Evolutionary conservation across 2,888 invertebrate species (phyloP).

Genomic region (Trachelus tabidus): DNA sequence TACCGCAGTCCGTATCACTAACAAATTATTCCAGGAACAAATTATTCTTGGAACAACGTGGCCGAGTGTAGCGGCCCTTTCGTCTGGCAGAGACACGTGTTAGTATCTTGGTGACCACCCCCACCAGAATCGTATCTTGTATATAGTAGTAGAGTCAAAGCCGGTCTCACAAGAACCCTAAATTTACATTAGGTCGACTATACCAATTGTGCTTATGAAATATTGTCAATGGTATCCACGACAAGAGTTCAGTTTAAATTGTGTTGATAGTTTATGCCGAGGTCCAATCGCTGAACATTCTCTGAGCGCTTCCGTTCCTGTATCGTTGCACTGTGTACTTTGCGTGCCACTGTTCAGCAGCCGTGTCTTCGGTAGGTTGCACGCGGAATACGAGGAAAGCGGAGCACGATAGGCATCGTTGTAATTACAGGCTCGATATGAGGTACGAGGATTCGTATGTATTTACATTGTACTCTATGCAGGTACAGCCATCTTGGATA

Average conservation of each 20-base stretch:
- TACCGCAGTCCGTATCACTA: constrained; percentile 42
- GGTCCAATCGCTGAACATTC: neutral
- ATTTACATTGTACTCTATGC: neutral
- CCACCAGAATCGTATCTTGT: neutral
- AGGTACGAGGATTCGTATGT: neutral
- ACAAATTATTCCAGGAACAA: constrained; percentile 48
- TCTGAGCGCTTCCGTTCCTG: neutral
- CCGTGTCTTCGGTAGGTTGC: neutral
- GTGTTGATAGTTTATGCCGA: neutral
- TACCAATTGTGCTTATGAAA: neutral
- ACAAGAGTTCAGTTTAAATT: neutral
- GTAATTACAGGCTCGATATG: neutral
- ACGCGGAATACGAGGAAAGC: neutral
- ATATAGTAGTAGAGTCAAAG: neutral
- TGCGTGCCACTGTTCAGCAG: neutral
- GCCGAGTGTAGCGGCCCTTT: constrained; percentile 1
- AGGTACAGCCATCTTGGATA: neutral
- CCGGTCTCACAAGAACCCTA: neutral
- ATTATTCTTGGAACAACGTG: constrained; percentile 14
- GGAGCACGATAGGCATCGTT: neutral
- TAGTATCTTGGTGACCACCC: neutral
- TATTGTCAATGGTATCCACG: neutral
- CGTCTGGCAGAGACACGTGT: constrained; percentile 12
- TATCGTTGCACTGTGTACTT: neutral
- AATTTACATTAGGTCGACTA: neutral